Evolutionary conservation across 2,888 invertebrate genomes (phyloP).

Genomic region (Rotaria macrura): DNA sequence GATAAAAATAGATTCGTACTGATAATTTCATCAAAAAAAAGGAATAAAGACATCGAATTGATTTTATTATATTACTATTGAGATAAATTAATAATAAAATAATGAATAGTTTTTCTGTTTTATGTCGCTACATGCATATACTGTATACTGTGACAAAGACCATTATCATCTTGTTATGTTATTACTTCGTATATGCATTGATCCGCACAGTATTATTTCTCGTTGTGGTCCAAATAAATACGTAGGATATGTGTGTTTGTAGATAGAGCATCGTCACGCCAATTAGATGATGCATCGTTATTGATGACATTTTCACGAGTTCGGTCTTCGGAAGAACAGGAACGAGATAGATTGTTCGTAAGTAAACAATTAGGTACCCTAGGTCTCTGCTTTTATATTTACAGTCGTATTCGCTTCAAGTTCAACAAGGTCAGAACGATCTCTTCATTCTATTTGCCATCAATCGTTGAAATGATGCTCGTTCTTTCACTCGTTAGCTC

Average conservation of each 20-base stretch:
- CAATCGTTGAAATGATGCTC: background rate
- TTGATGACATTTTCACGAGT: background rate
- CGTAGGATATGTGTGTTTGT: background rate
- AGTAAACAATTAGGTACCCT: background rate
- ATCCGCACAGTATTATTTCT: background rate
- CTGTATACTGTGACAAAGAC: background rate
- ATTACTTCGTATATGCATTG: background rate
- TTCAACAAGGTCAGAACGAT: background rate
- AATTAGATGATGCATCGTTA: background rate
- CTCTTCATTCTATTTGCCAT: background rate
- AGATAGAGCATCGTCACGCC: background rate
- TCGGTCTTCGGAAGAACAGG: background rate
- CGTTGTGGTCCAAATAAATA: background rate
- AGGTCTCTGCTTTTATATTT: background rate
- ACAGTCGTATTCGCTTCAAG: background rate
- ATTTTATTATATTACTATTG: background rate
- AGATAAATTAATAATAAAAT: background rate
- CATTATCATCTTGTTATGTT: background rate
- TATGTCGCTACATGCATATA: background rate
- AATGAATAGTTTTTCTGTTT: background rate
- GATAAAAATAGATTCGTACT: background rate
- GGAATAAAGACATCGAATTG: background rate
- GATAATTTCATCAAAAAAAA: background rate
- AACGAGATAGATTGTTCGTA: background rate
- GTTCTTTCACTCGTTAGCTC: background rate